phyloP scores from a whole-genome alignment of 2,888 invertebrate genomes.

The Petrolisthes cinctipes region DNA sequence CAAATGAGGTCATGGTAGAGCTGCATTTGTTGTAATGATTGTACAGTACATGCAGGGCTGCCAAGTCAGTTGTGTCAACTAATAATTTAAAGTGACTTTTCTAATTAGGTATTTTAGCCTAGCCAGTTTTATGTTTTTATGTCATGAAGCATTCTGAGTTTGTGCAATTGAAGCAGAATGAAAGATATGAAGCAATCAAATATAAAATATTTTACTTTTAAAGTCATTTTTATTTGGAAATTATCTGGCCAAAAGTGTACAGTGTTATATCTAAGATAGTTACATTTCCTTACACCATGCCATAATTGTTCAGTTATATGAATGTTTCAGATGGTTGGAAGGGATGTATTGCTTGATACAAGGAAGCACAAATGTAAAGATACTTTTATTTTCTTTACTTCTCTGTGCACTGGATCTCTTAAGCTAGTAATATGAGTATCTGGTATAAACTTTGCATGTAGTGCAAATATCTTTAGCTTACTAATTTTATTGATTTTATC shows the following conservation, averaged over 20 bases:
- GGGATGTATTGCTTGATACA: not conserved
- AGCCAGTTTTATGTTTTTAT: slow-evolving; percentile 7
- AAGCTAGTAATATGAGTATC: too few species aligned
- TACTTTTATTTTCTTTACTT: too few species aligned
- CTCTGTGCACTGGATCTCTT: too few species aligned
- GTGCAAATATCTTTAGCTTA: too few species aligned
- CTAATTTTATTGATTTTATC: too few species aligned
- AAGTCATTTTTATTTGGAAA: not conserved
- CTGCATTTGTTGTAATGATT: too few species aligned
- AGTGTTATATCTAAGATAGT: not conserved
- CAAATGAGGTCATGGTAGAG: not conserved
- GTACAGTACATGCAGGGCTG: too few species aligned
- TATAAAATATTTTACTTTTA: not conserved
- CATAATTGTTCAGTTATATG: not conserved
- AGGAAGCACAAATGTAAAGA: not conserved
- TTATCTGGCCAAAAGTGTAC: not conserved
- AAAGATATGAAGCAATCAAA: not conserved
- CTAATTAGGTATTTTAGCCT: slow-evolving; percentile 6
- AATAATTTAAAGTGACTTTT: not conserved
- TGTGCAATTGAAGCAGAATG: not conserved
- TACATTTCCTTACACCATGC: not conserved
- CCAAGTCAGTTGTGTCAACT: too few species aligned
- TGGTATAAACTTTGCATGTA: too few species aligned
- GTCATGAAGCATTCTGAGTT: slow-evolving; percentile 8
- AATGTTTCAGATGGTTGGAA: not conserved